These are phyloP conservation scores for Choristoneura fumiferana DNA, from an alignment of 1,140 invertebrate genomes.

Conservation along the genomic window DNA sequence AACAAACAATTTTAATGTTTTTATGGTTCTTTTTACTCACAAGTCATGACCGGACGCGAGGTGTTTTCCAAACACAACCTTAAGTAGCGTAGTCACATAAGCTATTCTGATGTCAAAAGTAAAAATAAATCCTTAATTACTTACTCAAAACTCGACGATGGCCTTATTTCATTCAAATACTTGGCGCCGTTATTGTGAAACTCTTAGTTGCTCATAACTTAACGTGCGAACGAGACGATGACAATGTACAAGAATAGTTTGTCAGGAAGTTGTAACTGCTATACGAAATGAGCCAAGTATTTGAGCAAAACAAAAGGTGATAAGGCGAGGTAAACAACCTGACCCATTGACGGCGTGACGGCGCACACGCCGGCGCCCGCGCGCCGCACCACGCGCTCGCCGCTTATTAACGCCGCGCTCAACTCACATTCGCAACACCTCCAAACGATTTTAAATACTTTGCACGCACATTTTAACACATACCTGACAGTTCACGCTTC, in stretches of 20 bases:
- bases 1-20: constrained; percentile 49
- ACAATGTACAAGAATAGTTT: constrained; percentile 29
- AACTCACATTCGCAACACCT: constrained; percentile 49
- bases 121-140: no score
- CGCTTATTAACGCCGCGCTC: no score
- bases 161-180: constrained; percentile 15
- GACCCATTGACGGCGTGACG: constrained; percentile 68
- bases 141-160: neutral
- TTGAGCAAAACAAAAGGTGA: constrained; percentile 76
- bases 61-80: no score
- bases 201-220: constrained; percentile 17
- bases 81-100: no score
- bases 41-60: no score
- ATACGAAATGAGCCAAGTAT: constrained; percentile 55
- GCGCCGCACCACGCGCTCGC: constrained; percentile 29
- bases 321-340: constrained; percentile 76
- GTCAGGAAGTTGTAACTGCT: constrained; percentile 48
- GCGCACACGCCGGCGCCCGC: constrained; percentile 34
- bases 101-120: no score
- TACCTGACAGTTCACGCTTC: constrained; percentile 3
- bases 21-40: no score
- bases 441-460: constrained; percentile 49
- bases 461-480: constrained; percentile 50
- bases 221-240: constrained; percentile 15
- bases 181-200: constrained; percentile 12